Evolutionary conservation across 2,797 vertebrate genomes (phyloP).

Genomic region (Toxotes lorentzi): DNA sequence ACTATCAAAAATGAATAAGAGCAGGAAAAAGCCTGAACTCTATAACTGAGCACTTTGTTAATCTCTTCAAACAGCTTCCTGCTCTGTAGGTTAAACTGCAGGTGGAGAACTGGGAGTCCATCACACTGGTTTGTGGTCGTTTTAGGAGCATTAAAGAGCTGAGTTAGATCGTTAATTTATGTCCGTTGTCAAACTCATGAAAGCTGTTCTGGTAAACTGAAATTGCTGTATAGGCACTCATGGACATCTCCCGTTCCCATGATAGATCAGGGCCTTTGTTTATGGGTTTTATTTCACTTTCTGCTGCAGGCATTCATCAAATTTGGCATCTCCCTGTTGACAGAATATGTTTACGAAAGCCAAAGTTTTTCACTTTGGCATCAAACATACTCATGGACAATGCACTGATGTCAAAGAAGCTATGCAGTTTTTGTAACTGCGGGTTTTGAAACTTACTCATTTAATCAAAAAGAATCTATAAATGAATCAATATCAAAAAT

Average conservation of each 20-base stretch:
- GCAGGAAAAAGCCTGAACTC: slow-evolving; percentile 15
- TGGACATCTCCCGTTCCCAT: slow-evolving; percentile 22
- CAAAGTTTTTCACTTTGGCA: not conserved
- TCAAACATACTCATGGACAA: not conserved
- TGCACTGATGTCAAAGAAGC: too few relatives aligned
- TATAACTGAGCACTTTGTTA: slow-evolving; percentile 15
- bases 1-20: not conserved
- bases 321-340: not conserved
- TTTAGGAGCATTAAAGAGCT: slow-evolving; percentile 51
- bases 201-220: slow-evolving; percentile 64
- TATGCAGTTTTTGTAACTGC: too few relatives aligned
- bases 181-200: slow-evolving; percentile 39
- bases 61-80: slow-evolving; percentile 34
- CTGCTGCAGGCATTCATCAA: not conserved
- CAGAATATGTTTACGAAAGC: slow-evolving; percentile 2
- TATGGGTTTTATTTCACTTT: slow-evolving; percentile 17
- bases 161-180: slow-evolving; percentile 50
- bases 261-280: slow-evolving; percentile 5
- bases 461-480: too few relatives aligned
- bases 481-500: too few relatives aligned
- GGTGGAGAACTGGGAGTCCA: slow-evolving; percentile 35
- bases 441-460: too few relatives aligned
- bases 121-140: slow-evolving; percentile 51
- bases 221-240: slow-evolving; percentile 60
- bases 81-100: slow-evolving; percentile 35